A percentile compares a stretch with the other conserved stretches of the same genome.
These are phyloP conservation scores for Lagenorhynchus albirostris DNA, from an alignment of 2,113 vertebrate species.

Conservation along the genomic window DNA sequence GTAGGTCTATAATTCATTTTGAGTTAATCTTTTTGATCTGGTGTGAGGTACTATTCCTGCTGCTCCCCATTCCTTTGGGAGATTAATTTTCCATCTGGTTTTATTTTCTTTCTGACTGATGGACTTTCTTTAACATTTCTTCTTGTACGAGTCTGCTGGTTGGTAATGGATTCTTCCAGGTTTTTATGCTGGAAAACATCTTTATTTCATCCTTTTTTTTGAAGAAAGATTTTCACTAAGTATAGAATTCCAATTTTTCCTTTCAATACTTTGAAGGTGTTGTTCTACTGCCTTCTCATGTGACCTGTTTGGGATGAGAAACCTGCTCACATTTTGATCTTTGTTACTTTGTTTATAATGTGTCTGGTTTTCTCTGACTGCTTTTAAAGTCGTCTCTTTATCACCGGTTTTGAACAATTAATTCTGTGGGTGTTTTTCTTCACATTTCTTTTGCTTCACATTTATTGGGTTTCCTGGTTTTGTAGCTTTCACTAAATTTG, in stretches of 20 bases:
- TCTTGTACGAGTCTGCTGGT: neutral
- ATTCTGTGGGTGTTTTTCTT: neutral
- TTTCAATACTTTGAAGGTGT: neutral
- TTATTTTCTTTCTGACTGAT: neutral
- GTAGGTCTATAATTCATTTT: conserved; percentile 5
- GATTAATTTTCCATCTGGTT: conserved; percentile 3
- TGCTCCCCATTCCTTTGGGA: neutral
- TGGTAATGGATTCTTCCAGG: neutral
- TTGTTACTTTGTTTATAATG: neutral
- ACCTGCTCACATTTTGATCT: neutral
- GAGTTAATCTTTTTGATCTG: neutral
- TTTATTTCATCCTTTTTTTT: neutral
- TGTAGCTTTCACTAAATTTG: conserved; percentile 20
- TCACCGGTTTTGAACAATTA: neutral
- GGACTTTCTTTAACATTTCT: neutral
- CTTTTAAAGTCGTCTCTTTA: neutral
- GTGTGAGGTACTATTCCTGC: neutral
- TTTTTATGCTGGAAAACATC: neutral
- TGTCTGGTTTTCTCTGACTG: neutral
- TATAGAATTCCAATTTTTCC: neutral
- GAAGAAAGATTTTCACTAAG: neutral
- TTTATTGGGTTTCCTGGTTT: neutral
- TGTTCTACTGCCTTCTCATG: neutral
- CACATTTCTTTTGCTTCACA: neutral
- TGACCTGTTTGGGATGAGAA: neutral